A percentile compares a stretch with the other conserved stretches of the same genome.
Conservation (phyloP, 2,797 vertebrate genomes). For the Enteromius treurensis region DNA sequence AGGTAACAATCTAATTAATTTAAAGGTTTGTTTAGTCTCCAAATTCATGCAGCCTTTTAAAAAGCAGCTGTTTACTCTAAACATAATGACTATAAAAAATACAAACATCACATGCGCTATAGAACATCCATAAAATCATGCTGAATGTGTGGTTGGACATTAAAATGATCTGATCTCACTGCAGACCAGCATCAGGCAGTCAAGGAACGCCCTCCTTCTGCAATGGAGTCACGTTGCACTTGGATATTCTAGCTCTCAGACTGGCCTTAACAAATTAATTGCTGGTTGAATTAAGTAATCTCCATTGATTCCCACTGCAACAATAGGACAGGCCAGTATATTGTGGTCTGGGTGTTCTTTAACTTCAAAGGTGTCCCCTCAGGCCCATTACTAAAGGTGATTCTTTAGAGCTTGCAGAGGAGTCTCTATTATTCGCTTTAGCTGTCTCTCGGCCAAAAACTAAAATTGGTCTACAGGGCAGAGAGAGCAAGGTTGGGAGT, state of each 20-base stretch:
- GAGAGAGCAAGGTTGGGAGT: constrained; percentile 42
- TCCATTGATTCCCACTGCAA: constrained; percentile 66
- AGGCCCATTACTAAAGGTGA: constrained; percentile 73
- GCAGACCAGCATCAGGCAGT: neutral
- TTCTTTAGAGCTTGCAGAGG: constrained; percentile 66
- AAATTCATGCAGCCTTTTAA: neutral
- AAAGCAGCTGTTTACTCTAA: neutral
- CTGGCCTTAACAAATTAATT: constrained; percentile 68
- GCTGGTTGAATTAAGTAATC: constrained; percentile 69
- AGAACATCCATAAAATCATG: neutral
- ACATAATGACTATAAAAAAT: neutral
- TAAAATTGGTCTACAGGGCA: constrained; percentile 66
- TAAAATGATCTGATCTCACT: constrained; percentile 14
- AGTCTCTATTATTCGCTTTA: constrained; percentile 65
- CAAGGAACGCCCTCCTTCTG: constrained; percentile 33
- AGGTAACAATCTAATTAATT: constrained; percentile 1
- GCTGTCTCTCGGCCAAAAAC: constrained; percentile 61
- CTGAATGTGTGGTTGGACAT: neutral
- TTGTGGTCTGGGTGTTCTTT: constrained; percentile 68
- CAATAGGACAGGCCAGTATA: constrained; percentile 68
- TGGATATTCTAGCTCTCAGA: constrained; percentile 57
- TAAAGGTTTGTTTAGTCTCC: neutral
- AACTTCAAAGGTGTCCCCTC: constrained; percentile 66
- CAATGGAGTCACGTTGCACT: constrained; percentile 31
- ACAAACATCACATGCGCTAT: neutral